These are phyloP conservation scores for Stomatorhinus ivindoensis DNA, from an alignment of 2,113 vertebrate genomes.

Conservation along the genomic window DNA sequence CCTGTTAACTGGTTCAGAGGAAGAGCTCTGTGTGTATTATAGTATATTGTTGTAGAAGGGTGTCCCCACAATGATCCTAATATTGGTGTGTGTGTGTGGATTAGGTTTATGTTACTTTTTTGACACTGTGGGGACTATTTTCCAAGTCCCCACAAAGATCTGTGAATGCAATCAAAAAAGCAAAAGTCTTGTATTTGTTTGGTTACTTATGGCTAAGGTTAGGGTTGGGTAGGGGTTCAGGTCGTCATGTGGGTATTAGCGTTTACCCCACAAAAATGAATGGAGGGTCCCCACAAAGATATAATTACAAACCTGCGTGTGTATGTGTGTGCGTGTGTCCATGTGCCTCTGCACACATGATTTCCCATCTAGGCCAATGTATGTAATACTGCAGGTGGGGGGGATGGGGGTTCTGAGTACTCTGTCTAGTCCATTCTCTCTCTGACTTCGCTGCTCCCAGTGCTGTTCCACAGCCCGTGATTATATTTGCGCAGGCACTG, in stretches of 20 bases:
- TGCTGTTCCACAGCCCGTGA: conserved; percentile 41
- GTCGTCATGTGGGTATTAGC: too few species aligned
- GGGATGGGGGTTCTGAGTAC: conserved; percentile 32
- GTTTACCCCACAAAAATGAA: too few species aligned
- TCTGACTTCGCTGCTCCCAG: conserved; percentile 39
- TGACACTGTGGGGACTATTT: too few species aligned
- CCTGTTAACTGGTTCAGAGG: neutral
- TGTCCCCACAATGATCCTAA: neutral
- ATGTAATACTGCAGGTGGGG: neutral
- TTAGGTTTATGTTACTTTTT: neutral
- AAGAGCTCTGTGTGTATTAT: neutral
- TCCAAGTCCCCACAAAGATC: too few species aligned
- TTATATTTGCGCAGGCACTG: conserved; percentile 62
- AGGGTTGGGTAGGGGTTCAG: too few species aligned
- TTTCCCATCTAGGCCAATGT: neutral
- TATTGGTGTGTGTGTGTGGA: neutral
- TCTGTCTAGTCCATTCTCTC: conserved; percentile 52
- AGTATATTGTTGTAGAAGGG: neutral
- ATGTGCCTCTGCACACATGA: neutral
- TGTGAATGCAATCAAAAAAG: too few species aligned
- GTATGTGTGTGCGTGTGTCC: neutral
- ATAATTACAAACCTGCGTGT: too few species aligned
- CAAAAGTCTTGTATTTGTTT: too few species aligned
- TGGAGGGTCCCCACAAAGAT: too few species aligned
- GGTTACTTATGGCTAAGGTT: too few species aligned